phyloP scores from a whole-genome alignment of 2,113 vertebrate species.

The Galbula dea region DNA sequence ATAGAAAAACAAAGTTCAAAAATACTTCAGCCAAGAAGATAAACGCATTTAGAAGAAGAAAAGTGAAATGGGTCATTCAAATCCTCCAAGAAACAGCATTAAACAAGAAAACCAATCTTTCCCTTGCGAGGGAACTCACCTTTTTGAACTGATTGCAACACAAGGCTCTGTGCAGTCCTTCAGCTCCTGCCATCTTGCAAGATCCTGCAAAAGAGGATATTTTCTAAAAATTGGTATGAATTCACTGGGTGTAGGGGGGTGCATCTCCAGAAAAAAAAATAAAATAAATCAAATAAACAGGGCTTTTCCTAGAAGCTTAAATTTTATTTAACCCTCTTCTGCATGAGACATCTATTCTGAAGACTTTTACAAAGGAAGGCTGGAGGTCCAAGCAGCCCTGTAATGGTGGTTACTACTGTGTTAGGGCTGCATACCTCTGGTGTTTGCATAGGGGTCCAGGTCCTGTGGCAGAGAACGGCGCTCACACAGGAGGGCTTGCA shows the following conservation, averaged over 20 bases:
- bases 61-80: not conserved
- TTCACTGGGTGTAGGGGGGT: not conserved
- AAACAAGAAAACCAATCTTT: conserved; percentile 27
- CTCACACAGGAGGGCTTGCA: not conserved
- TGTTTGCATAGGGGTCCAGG: not conserved
- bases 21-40: not conserved
- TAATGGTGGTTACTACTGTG: not conserved
- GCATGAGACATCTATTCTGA: not conserved
- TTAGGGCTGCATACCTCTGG: not conserved
- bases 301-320: not conserved
- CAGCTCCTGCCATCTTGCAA: not conserved
- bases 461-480: not conserved
- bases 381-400: accelerated
- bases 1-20: not conserved
- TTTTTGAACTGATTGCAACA: conserved; percentile 7
- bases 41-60: not conserved
- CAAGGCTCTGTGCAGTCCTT: not conserved
- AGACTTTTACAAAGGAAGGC: not conserved
- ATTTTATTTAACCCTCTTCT: not conserved
- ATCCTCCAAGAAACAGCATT: not conserved
- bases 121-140: not conserved
- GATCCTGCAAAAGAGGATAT: not conserved
- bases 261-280: not conserved
- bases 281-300: not conserved
- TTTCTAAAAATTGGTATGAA: not conserved